Conservation (phyloP, 92 coral and sea anemone genomes). For the Isaurus tuberculatus region DNA sequence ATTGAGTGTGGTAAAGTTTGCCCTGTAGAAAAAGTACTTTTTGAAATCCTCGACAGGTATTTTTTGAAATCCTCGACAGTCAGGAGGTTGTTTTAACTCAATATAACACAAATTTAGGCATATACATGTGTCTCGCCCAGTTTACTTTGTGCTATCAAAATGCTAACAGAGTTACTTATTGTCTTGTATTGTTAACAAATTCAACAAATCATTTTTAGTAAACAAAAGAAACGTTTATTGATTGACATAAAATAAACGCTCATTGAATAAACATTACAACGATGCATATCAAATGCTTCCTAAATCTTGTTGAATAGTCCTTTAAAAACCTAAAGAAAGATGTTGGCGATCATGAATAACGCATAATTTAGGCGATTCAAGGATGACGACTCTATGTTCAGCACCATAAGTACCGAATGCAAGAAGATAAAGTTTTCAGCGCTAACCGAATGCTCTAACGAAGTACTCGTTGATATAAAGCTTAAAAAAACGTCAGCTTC, state of each 20-base stretch:
- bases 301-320: neutral
- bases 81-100: neutral
- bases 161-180: constrained; percentile 14
- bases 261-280: constrained; percentile 20
- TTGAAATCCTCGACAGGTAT: neutral
- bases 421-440: no score
- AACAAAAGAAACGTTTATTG: constrained; percentile 30
- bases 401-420: no score
- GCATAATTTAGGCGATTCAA: no score
- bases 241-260: neutral
- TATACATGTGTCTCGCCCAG: constrained; percentile 1
- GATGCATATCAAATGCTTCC: neutral
- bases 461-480: no score
- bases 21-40: constrained; percentile 1
- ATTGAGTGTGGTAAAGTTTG: neutral
- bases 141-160: constrained; percentile 9
- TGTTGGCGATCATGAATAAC: no score
- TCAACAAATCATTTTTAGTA: constrained; percentile 24
- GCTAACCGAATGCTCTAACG: no score
- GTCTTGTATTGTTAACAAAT: constrained; percentile 28
- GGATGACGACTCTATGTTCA: no score
- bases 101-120: neutral
- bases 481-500: no score
- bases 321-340: no score
- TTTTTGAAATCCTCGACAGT: neutral